Base-by-base conservation (phyloP, 2,797 vertebrate species). In the Pangasius mekongensis region DNA sequence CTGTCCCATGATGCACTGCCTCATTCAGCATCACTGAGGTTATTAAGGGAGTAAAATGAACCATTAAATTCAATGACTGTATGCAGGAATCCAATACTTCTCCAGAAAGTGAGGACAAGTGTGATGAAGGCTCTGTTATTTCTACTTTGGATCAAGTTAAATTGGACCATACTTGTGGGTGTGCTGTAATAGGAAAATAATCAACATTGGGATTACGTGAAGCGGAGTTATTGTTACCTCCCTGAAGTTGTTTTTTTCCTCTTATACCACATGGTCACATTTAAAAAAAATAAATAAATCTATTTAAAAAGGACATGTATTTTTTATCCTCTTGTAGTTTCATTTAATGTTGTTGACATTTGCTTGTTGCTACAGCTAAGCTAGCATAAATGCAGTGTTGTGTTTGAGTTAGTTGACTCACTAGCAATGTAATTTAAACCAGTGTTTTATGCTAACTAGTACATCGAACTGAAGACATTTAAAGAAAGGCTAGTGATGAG, bases 1-100 rank as follows among this genome's bases (percentile, higher is more conserved):
- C 24, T 73, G n/a, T 76, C 73, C 73, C 73, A 76, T 52, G 47
- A 76, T 76, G 73, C 73, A 49, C 47, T 49, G 73, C 24, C 43
- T 76, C 43, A 27, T 76, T 76, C 73, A 49, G 24, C 10, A 49
- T 76, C 22, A 52, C 43, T n/a, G 39, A 74, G 22, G 39, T 27
- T 74, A 47, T 74, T 74, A 74, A 47, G 3, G 36, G 43, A 49
- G 43, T 27, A 76, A 49, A 76, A 14, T 14, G 47, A 49, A 24
- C 73, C n/a, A n/a, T 52, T 52, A n/a, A 76, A 76, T 52, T 52
- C 43, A 43, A 10, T 24, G 43, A 52, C 73, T 73, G 9, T 14
- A 43, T 10, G 24, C 24, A 76, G 24, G 73, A 47, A 76, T 76
- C 43, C 73, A 52, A 76, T 49, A 76, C 6, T 5, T 43, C 43